Conservation (phyloP, 1,140 invertebrate species). For the Neodiprion lecontei region DNA sequence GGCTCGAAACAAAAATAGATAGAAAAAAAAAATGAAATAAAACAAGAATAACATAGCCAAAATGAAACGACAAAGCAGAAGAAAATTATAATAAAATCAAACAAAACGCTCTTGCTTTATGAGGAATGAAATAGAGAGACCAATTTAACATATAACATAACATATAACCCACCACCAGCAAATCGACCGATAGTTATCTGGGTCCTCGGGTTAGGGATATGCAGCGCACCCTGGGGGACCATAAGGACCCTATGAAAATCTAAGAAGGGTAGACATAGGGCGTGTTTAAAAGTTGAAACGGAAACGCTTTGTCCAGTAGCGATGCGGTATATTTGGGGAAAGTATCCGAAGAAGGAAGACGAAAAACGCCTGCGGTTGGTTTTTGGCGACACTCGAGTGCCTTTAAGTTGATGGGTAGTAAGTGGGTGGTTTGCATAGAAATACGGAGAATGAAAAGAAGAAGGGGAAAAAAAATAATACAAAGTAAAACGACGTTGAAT, state of each 20-base stretch:
- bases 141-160: no score
- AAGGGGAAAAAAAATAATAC: background rate
- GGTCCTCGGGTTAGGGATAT: background rate
- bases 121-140: no score
- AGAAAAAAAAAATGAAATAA: no score
- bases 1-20: no score
- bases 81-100: no score
- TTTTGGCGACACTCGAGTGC: slow-evolving; percentile 6
- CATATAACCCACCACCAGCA: no score
- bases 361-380: background rate
- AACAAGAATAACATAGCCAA: no score
- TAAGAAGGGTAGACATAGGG: background rate
- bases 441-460: background rate
- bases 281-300: background rate
- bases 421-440: slow-evolving; percentile 1
- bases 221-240: background rate
- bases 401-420: background rate
- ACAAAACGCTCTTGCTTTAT: no score
- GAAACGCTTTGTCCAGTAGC: background rate
- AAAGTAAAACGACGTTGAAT: background rate
- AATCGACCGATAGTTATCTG: no score
- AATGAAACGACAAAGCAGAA: no score
- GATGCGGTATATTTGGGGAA: background rate
- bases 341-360: background rate
- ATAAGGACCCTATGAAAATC: background rate